phyloP scores from a whole-genome alignment of 2,797 vertebrate species.

The Molossus alvarezi region DNA sequence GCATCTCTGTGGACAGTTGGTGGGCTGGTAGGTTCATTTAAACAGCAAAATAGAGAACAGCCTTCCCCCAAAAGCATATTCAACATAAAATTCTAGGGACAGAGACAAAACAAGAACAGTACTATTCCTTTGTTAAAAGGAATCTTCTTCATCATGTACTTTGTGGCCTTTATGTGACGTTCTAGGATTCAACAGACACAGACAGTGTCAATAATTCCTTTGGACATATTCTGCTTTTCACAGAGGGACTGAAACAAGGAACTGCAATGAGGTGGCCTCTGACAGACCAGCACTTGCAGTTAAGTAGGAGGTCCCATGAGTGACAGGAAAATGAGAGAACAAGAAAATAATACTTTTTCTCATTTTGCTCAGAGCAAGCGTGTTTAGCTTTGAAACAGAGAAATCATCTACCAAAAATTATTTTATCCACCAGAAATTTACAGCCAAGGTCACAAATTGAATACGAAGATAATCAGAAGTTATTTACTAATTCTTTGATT shows the following conservation, averaged over 20 bases:
- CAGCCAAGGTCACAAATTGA: neutral
- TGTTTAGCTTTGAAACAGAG: neutral
- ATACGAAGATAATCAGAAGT: neutral
- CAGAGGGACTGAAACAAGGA: neutral
- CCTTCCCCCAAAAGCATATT: neutral
- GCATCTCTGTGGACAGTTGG: conserved; percentile 94
- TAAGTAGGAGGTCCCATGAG: neutral
- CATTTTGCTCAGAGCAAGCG: neutral
- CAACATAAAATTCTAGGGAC: neutral
- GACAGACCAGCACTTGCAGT: neutral
- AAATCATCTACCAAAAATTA: neutral
- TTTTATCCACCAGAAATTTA: neutral
- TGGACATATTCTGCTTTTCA: neutral
- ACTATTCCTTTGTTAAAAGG: neutral
- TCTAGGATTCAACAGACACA: neutral
- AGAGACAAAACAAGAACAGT: neutral
- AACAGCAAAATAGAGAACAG: neutral
- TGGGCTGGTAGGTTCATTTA: conserved; percentile 94
- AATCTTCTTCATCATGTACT: neutral
- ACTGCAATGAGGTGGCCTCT: neutral
- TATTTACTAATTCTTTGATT: conserved; percentile 34
- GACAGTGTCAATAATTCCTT: neutral
- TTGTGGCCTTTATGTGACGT: neutral
- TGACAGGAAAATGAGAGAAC: neutral
- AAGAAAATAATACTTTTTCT: neutral